These are phyloP conservation scores for Lamellibrachia satsuma DNA, from an alignment of 2,888 invertebrate species.

Conservation along the genomic window DNA sequence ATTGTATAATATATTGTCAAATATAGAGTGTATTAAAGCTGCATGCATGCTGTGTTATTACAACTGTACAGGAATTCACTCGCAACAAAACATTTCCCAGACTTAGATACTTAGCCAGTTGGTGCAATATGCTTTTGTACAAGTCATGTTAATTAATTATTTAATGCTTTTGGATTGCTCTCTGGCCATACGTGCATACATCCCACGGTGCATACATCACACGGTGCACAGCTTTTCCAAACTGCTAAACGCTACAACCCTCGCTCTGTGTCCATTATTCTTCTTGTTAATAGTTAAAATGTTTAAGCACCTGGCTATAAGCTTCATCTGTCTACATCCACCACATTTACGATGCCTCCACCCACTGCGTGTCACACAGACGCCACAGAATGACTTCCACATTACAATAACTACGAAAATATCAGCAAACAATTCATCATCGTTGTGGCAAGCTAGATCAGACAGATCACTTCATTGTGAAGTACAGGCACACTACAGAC, in stretches of 20 bases:
- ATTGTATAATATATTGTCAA: background rate
- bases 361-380: background rate
- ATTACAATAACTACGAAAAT: background rate
- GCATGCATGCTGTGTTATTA: background rate
- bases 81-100: background rate
- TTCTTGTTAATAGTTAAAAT: background rate
- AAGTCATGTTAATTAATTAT: background rate
- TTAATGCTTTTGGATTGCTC: background rate
- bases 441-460: background rate
- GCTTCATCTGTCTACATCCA: background rate
- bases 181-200: background rate
- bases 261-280: background rate
- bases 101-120: background rate
- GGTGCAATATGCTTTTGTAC: background rate
- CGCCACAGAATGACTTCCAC: background rate
- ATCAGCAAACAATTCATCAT: background rate
- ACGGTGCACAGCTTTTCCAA: background rate
- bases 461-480: background rate
- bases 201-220: background rate
- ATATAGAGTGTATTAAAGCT: conserved; percentile 7
- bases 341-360: background rate
- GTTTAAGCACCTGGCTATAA: conserved; percentile 1
- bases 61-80: conserved; percentile 10
- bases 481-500: background rate
- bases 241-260: background rate